phyloP scores from a whole-genome alignment of 1,140 invertebrate species.

The Thaumetopoea pityocampa region DNA sequence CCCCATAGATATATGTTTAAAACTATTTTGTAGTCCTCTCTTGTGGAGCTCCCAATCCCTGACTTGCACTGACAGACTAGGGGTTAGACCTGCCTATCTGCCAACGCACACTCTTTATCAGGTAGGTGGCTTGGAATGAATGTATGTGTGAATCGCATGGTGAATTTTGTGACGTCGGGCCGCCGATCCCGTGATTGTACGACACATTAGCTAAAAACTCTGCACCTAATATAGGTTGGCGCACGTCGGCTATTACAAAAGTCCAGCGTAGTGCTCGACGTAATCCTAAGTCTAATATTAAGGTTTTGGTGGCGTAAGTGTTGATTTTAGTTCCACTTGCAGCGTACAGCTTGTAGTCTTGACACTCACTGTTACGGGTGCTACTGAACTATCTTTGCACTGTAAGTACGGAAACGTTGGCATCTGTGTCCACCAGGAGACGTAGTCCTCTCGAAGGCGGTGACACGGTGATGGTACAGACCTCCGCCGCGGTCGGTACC shows the following conservation, averaged over 20 bases:
- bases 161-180: no score
- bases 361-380: background rate
- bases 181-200: no score
- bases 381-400: no score
- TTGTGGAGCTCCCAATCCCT: no score
- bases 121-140: no score
- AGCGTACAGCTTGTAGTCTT: slow-evolving; percentile 21
- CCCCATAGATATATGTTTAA: no score
- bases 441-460: slow-evolving; percentile 7
- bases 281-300: slow-evolving; percentile 19
- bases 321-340: slow-evolving; percentile 23
- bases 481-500: slow-evolving; percentile 9
- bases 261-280: slow-evolving; percentile 10
- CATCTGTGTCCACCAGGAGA: slow-evolving; percentile 20
- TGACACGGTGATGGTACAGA: slow-evolving; percentile 5
- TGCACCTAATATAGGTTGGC: slow-evolving; percentile 22
- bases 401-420: slow-evolving; percentile 20
- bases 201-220: slow-evolving; percentile 19
- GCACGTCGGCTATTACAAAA: slow-evolving; percentile 18
- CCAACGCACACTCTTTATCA: no score
- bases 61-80: no score
- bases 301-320: slow-evolving; percentile 21
- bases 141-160: no score
- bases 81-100: no score
- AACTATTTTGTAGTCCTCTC: no score